These are phyloP conservation scores for Monodelphis domestica DNA, from an alignment of 2,797 vertebrate species.

Conservation along the genomic window DNA sequence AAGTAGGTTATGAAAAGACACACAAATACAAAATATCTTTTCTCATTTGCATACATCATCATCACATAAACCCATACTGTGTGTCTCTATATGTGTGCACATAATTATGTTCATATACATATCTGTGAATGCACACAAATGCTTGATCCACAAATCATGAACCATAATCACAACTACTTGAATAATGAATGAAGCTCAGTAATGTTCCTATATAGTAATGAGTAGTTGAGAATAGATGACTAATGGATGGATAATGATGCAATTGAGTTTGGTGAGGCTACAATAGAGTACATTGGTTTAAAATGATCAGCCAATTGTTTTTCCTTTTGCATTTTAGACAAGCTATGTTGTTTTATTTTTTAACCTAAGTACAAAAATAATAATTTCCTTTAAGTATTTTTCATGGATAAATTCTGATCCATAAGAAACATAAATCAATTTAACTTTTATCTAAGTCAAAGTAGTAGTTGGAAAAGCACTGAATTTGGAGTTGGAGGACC, in stretches of 20 bases:
- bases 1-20: background rate
- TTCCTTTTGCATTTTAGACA: background rate
- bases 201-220: background rate
- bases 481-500: background rate
- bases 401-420: background rate
- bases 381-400: background rate
- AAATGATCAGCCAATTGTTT: background rate
- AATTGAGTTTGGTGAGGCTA: background rate
- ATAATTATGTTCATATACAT: background rate
- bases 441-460: background rate
- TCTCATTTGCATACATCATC: background rate
- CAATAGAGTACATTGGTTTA: background rate
- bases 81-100: background rate
- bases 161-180: background rate
- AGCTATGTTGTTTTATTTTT: background rate
- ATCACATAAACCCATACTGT: background rate
- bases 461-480: background rate
- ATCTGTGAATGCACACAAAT: background rate
- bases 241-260: background rate
- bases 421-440: background rate
- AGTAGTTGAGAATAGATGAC: too few relatives aligned
- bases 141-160: background rate
- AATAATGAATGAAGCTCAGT: background rate
- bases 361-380: background rate
- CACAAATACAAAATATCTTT: background rate